A percentile compares a stretch with the other conserved stretches of the same genome.
Evolutionary conservation across 2,888 invertebrate genomes (phyloP).

Genomic region (Brenthis daphne): DNA sequence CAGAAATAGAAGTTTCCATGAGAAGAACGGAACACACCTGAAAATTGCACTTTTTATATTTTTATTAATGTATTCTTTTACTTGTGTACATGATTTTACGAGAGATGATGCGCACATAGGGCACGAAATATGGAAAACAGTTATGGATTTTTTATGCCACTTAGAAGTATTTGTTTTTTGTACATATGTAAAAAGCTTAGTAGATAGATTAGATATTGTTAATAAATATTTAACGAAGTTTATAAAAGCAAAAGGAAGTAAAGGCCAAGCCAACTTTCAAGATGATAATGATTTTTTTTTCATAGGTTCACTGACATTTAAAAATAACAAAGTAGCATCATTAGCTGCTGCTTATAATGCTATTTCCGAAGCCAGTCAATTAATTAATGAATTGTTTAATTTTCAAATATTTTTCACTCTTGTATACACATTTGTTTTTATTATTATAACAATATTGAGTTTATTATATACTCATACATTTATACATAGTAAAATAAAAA

Average conservation of each 20-base stretch:
- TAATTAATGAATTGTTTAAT: conserved; percentile 59
- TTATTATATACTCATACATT: conserved; percentile 50
- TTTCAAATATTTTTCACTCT: conserved; percentile 58
- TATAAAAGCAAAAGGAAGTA: conserved; percentile 44
- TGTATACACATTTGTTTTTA: conserved; percentile 55
- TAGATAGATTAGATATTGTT: conserved; percentile 49
- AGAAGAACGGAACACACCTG: conserved; percentile 16
- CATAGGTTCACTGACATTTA: conserved; percentile 8
- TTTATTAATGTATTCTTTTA: not conserved
- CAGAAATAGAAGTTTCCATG: conserved; percentile 10
- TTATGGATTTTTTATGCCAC: conserved; percentile 30
- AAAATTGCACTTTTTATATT: conserved; percentile 19
- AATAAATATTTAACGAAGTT: conserved; percentile 55
- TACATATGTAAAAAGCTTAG: conserved; percentile 51
- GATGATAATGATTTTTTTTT: not conserved
- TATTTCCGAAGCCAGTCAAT: conserved; percentile 45
- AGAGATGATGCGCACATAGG: not conserved
- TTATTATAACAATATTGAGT: conserved; percentile 58
- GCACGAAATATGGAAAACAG: not conserved
- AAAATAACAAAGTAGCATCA: conserved; percentile 38
- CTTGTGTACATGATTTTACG: conserved; percentile 2
- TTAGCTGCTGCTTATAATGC: conserved; percentile 42
- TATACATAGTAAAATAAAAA: conserved; percentile 43
- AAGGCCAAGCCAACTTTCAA: conserved; percentile 15
- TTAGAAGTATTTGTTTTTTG: conserved; percentile 46